Conservation (phyloP, 1,140 invertebrate species). For the Lerema accius region DNA sequence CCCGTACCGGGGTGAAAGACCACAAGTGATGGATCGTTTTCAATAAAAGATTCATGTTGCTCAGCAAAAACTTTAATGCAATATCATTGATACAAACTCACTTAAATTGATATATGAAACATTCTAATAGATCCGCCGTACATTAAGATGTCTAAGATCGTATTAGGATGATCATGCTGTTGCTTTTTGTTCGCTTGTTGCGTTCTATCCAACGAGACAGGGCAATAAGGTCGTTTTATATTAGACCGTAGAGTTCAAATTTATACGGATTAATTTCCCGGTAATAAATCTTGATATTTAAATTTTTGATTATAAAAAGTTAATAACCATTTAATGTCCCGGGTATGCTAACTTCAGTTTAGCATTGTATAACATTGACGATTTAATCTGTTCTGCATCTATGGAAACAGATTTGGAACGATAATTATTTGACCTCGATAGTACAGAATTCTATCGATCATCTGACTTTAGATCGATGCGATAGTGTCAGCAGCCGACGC, state of each 20-base stretch:
- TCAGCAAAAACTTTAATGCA: slow-evolving; percentile 5
- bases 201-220: background rate
- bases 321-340: too few relatives aligned
- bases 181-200: background rate
- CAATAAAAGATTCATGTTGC: background rate
- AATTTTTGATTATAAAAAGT: too few relatives aligned
- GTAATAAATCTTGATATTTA: too few relatives aligned
- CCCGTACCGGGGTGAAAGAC: background rate
- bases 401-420: slow-evolving; percentile 3
- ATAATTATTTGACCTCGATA: slow-evolving; percentile 16
- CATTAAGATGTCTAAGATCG: slow-evolving; percentile 23
- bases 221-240: too few relatives aligned
- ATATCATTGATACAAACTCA: background rate
- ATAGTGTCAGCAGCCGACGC: slow-evolving; percentile 42
- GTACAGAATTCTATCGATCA: slow-evolving; percentile 36
- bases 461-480: slow-evolving; percentile 42
- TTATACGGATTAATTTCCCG: too few relatives aligned
- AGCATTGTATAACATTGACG: too few relatives aligned
- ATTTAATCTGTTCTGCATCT: too few relatives aligned
- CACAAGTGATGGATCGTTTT: slow-evolving; percentile 10
- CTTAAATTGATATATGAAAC: slow-evolving; percentile 15
- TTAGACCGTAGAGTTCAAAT: too few relatives aligned
- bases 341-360: too few relatives aligned
- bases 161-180: slow-evolving; percentile 1
- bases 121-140: slow-evolving; percentile 8